phyloP scores from a whole-genome alignment of 2,113 vertebrate species.

The Calidris pygmaea region DNA sequence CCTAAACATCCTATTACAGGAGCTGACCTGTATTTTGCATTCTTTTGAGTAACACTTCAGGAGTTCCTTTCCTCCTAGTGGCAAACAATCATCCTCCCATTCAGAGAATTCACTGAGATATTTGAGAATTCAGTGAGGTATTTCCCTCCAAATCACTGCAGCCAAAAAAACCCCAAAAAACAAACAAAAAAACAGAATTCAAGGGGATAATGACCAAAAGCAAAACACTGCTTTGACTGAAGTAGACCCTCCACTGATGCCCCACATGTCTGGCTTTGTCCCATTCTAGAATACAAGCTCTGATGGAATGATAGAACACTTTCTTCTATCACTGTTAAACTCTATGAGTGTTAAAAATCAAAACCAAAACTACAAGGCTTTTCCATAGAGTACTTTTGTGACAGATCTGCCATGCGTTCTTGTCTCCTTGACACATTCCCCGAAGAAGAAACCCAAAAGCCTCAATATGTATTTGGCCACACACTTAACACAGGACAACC shows the following conservation, averaged over 20 bases:
- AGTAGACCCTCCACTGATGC: neutral
- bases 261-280: neutral
- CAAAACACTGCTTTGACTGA: neutral
- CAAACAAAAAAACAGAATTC: neutral
- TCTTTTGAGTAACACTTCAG: neutral
- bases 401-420: slow-evolving; percentile 27
- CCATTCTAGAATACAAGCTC: neutral
- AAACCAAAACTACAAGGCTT: neutral
- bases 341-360: neutral
- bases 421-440: neutral
- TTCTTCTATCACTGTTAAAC: neutral
- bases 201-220: neutral
- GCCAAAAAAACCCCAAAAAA: accelerated
- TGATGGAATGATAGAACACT: neutral
- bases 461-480: neutral
- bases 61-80: neutral
- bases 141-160: neutral
- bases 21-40: neutral
- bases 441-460: neutral
- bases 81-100: neutral
- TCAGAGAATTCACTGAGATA: neutral
- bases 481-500: neutral
- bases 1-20: neutral
- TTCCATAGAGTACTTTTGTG: slow-evolving; percentile 46
- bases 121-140: neutral